phyloP scores from a whole-genome alignment of 2,113 vertebrate species.

The Rhagologus leucostigma region DNA sequence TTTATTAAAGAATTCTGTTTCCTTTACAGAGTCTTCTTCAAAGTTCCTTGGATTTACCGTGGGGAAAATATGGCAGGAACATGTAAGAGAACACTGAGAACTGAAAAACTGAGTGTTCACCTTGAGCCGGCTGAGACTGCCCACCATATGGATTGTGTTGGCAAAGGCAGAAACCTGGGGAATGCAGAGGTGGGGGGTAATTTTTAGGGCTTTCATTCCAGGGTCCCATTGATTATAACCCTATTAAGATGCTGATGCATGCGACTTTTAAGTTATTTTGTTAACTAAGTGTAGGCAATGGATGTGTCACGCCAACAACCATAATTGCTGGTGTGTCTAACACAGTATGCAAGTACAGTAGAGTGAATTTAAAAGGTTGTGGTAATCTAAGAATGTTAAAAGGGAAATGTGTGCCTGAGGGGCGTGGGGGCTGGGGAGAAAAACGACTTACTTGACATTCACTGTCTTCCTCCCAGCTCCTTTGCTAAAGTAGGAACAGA shows the following conservation, averaged over 20 bases:
- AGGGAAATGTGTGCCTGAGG: conserved; percentile 33
- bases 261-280: conserved; percentile 41
- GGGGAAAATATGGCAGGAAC: background rate
- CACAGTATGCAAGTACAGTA: conserved; percentile 38
- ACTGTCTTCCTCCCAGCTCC: conserved; percentile 66
- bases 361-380: conserved; percentile 45
- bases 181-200: background rate
- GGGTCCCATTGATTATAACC: background rate
- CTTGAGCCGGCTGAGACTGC: background rate
- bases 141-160: background rate
- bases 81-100: background rate
- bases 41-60: background rate
- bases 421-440: conserved; percentile 39
- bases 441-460: conserved; percentile 64
- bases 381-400: conserved; percentile 55
- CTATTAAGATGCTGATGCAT: conserved; percentile 15
- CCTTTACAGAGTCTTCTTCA: background rate
- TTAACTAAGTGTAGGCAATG: conserved; percentile 29
- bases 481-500: conserved; percentile 73
- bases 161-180: background rate
- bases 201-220: background rate
- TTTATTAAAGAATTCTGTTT: conserved; percentile 3
- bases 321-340: conserved; percentile 38
- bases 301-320: conserved; percentile 24
- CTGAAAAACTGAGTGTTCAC: background rate